phyloP scores from a whole-genome alignment of 2,797 vertebrate genomes.

The Thunnus albacares region DNA sequence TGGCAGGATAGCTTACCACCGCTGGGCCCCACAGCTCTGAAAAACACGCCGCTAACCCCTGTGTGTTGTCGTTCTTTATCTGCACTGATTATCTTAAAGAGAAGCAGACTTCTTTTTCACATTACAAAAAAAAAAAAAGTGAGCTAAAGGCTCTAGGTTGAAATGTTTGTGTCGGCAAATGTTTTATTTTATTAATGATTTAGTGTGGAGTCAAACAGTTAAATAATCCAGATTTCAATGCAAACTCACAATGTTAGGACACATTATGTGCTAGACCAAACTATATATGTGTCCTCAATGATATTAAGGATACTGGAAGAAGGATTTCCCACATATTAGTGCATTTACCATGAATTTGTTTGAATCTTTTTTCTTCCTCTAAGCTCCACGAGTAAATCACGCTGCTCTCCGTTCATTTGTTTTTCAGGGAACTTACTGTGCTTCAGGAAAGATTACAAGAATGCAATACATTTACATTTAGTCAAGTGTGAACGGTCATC shows the following conservation, averaged over 20 bases:
- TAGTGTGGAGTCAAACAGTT: not conserved
- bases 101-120: conserved; percentile 11
- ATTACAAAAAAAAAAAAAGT: not conserved
- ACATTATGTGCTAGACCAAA: not conserved
- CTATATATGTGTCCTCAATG: accelerated
- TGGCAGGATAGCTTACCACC: conserved; percentile 39
- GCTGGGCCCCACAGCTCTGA: conserved; percentile 41
- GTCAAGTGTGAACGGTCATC: not conserved
- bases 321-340: not conserved
- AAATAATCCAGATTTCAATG: not conserved
- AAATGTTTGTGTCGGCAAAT: not conserved
- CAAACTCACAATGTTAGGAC: not conserved
- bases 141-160: not conserved
- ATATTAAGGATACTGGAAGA: not conserved
- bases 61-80: conserved; percentile 42
- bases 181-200: not conserved
- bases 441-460: not conserved
- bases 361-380: conserved; percentile 22
- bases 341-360: not conserved
- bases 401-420: not conserved
- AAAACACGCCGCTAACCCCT: conserved; percentile 29
- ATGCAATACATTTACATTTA: not conserved
- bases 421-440: conserved; percentile 10
- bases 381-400: conserved; percentile 4
- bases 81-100: conserved; percentile 38